A percentile compares a stretch with the other conserved stretches of the same genome.
Evolutionary conservation across 2,888 invertebrate species (phyloP).

Genomic region (Lepas anatifera): DNA sequence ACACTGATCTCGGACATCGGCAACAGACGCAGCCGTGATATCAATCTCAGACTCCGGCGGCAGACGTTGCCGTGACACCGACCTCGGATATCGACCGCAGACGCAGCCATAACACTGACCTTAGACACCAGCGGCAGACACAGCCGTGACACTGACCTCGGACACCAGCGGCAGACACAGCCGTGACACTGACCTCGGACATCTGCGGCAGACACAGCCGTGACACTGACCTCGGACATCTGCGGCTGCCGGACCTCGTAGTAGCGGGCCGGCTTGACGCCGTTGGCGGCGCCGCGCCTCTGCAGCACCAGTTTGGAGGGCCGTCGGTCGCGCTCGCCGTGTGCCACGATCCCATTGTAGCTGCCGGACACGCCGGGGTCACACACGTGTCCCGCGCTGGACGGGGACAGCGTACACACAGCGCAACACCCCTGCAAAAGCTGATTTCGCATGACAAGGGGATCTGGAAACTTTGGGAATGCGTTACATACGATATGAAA

Average conservation of each 20-base stretch:
- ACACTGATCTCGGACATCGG: background rate
- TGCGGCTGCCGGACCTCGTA: conserved; percentile 93
- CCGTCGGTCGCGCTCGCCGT: conserved; percentile 78
- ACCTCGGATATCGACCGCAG: too few relatives aligned
- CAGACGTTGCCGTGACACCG: background rate
- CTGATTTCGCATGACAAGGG: too few relatives aligned
- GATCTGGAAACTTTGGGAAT: too few relatives aligned
- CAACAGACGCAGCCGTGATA: background rate
- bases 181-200: background rate
- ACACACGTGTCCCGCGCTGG: background rate
- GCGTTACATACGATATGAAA: too few relatives aligned
- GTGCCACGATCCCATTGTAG: conserved; percentile 25
- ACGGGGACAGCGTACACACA: conserved; percentile 10
- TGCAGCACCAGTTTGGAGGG: conserved; percentile 88
- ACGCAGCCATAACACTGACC: background rate
- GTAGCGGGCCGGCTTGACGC: conserved; percentile 86
- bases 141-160: background rate
- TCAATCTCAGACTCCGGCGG: background rate
- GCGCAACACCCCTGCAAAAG: too few relatives aligned
- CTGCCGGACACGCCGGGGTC: conserved; percentile 6
- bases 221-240: conserved; percentile 49
- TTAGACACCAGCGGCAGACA: background rate
- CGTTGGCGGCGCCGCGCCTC: conserved; percentile 72
- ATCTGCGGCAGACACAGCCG: too few relatives aligned
- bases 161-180: background rate